These are phyloP conservation scores for Tetragnatha versicolor DNA, from an alignment of 1,140 invertebrate species.

Conservation along the genomic window DNA sequence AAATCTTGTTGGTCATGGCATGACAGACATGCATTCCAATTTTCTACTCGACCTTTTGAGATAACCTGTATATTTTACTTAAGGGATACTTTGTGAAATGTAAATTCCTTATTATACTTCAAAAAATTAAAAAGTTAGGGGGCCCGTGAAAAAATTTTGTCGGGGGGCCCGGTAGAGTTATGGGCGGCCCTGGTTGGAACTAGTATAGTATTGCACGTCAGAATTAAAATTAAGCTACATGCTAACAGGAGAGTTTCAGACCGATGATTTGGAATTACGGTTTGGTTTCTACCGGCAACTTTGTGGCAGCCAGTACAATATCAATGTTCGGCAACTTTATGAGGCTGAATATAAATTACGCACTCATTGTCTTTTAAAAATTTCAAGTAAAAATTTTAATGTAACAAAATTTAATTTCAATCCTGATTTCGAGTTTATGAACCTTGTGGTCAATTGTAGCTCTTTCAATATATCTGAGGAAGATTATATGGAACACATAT, in stretches of 20 bases:
- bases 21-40: too few species aligned
- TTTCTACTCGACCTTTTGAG: too few species aligned
- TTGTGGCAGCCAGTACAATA: not conserved
- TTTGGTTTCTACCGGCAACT: constrained; percentile 8
- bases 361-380: not conserved
- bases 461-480: too few species aligned
- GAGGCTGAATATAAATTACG: not conserved
- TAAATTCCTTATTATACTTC: too few species aligned
- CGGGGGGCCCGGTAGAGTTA: too few species aligned
- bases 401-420: not conserved
- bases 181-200: too few species aligned
- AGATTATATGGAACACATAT: not conserved
- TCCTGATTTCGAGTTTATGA: not conserved
- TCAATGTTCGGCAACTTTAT: not conserved
- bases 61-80: too few species aligned
- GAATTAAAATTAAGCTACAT: not conserved
- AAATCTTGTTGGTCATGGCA: too few species aligned
- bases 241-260: constrained; percentile 5
- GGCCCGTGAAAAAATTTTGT: too few species aligned
- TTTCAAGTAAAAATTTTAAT: too few species aligned
- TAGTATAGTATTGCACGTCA: constrained; percentile 10
- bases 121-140: too few species aligned
- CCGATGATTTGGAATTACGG: not conserved
- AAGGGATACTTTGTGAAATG: too few species aligned
- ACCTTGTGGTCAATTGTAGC: not conserved